These are phyloP conservation scores for Drosophila lowei DNA, from an alignment of 1,140 invertebrate species.

Conservation along the genomic window DNA sequence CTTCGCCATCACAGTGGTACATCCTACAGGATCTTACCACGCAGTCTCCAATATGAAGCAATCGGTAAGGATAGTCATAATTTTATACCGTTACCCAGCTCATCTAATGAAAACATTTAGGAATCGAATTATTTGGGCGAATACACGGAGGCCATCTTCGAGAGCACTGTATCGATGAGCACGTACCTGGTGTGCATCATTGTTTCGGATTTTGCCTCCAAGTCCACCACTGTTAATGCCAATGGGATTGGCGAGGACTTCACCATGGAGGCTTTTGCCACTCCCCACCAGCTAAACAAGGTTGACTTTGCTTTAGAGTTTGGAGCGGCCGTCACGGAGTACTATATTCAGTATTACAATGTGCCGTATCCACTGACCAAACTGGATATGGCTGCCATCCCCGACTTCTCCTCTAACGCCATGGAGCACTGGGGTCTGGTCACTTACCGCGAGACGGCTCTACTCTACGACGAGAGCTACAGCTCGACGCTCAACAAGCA, in stretches of 20 bases:
- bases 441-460: conserved; percentile 91
- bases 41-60: conserved; percentile 92
- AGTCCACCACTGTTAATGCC: conserved; percentile 84
- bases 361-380: conserved; percentile 94
- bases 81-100: too few relatives aligned
- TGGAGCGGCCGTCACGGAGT: conserved; percentile 92
- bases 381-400: conserved; percentile 95
- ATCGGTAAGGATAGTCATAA: conserved; percentile 20
- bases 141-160: conserved; percentile 85
- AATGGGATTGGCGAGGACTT: conserved; percentile 85
- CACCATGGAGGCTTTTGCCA: conserved; percentile 89
- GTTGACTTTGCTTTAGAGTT: conserved; percentile 91
- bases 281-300: conserved; percentile 89
- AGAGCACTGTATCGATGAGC: conserved; percentile 94
- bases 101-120: conserved; percentile 9
- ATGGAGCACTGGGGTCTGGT: conserved; percentile 98
- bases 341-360: conserved; percentile 93
- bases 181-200: conserved; percentile 96
- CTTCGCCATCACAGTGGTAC: conserved; percentile 90
- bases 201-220: conserved; percentile 92
- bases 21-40: conserved; percentile 87
- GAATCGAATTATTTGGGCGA: conserved; percentile 53
- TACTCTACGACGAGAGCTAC: conserved; percentile 88
- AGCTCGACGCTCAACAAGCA: conserved; percentile 90
- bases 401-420: conserved; percentile 96